Percentiles rank a stretch among this genome's conserved stretches.
Conservation (phyloP, 2,113 vertebrate species). For the Apteryx owenii region DNA sequence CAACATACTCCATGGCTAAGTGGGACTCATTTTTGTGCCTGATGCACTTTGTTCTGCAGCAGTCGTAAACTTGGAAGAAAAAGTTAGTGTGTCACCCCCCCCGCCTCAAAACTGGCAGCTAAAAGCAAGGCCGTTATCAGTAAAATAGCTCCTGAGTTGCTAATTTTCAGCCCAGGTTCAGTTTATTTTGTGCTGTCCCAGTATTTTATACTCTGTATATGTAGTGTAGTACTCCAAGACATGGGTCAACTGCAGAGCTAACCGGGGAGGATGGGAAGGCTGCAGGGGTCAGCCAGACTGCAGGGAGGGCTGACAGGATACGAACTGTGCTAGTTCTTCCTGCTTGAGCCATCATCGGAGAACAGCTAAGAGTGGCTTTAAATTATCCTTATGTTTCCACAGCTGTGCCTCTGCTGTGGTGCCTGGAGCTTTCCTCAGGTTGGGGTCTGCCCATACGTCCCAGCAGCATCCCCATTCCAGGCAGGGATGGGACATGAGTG, state of each 20-base stretch:
- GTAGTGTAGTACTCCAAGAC: not conserved
- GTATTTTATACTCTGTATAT: not conserved
- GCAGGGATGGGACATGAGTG: not conserved
- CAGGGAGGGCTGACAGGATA: not conserved
- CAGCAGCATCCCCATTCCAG: not conserved
- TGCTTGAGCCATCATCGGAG: not conserved
- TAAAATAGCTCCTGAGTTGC: not conserved
- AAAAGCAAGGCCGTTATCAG: not conserved
- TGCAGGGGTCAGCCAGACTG: not conserved
- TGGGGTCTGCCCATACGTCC: not conserved
- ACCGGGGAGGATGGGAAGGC: not conserved
- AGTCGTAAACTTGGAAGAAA: not conserved
- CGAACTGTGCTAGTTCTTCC: not conserved
- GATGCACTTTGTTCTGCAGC: not conserved
- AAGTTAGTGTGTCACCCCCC: not conserved
- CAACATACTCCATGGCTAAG: rapidly evolving
- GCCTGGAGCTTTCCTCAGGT: not conserved
- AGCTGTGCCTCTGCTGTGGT: not conserved
- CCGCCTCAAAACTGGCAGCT: not conserved
- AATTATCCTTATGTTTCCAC: not conserved
- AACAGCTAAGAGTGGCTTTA: not conserved
- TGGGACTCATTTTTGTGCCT: not conserved
- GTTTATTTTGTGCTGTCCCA: not conserved
- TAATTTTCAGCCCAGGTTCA: not conserved
- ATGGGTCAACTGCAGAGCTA: not conserved